Base-by-base conservation (phyloP, 1,140 invertebrate genomes). In the Subanguina moxae region DNA sequence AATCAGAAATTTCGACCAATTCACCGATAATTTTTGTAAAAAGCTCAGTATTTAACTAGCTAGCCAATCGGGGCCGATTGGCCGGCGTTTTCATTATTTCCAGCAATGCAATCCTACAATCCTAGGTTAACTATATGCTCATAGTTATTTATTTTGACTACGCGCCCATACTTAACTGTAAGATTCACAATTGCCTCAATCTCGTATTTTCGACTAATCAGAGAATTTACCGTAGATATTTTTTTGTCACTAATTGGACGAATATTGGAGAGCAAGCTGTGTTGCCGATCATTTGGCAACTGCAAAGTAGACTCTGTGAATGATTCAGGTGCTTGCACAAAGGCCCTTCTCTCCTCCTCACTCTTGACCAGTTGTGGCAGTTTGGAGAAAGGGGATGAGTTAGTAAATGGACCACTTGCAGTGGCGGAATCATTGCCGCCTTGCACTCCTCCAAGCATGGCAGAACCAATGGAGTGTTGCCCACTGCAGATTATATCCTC, bases 401-500 rank as follows among this genome's bases (percentile, higher is more conserved):
- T 38, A 11, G 11, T 38, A n/a, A n/a, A n/a, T 38, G 11, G 48
- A 19, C 48, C 48, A 52, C n/a, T 8, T 52, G 8, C 58, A 28
- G 1, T 61, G 58, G 3, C 15, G 27, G 27, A 32, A 61, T 21
- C 58, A 61, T 27, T 61, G n/a, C n/a, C n/a, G 58, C 3, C 58
- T 19, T 19, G 19, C 28, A 45, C 28, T 21, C n/a, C 58, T 19
- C 42, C 28, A 61, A 32, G n/a, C 28, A 61, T 11, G 52, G 52
- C 3, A 7, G 58, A 32, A 17, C 27, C 58, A 19, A 61, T 45
- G 46, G 58, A 61, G n/a, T 27, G 19, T 8, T 67, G 28, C 8
- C 28, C 38, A 28, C 74, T 76, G 59, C 80, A 82, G 65, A 82
- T 63, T 15, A 62, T 38, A 52, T 82, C 81, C 19, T 74, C 64